Evolutionary conservation across 2,888 invertebrate species (phyloP), one percentile per base, ranked within the genome.

Genomic region (Oscheius sp.): DNA sequence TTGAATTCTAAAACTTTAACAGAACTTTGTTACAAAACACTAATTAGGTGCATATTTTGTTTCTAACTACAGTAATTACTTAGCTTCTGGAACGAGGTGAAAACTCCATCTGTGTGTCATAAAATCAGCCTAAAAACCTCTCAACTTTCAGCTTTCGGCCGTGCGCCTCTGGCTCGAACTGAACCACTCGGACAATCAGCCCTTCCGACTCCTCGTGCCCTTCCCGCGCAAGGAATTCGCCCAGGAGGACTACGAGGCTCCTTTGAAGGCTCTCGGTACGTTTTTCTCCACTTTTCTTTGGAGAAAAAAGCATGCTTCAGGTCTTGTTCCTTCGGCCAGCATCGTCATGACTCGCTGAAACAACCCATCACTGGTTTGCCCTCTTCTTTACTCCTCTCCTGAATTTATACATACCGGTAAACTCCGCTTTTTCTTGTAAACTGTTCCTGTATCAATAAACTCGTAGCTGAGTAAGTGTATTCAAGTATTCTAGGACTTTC

Each of bases 161-260:
- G 96, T 98, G 47, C 92, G 95, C 88, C 90, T 96, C 55, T 98
- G 93, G 90, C 92, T 97, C 65, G 93, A 95, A 91, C 92, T 96
- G 91, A 94, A 96, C 87, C 92, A 94, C 70, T 93, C 93, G 57
- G 93, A 94, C 86, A 79, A 78, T 2, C 92, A 91, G 59, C 91
- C 92, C 4, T 96, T 96, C 90, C 93, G 93, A 72, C 91, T 97
- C 83, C 95, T 96, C 94, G 96, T 95, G 2, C 93, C 93, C 87
- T 97, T 95, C 91, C 96, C 97, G 7, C 93, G 93, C 87, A 95
- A 94, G 90, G 93, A 95, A 70, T 97, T 96, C 89, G 91, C 92
- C 0, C 92, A 91, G 11, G 95, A 95, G 2, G 96, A 97, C 89
- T 96, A 94, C 90, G 94, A 94, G 75, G 94, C 93, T 88, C 95